phyloP scores from a whole-genome alignment of 2,113 vertebrate genomes.

The Mormoops blainvillei region DNA sequence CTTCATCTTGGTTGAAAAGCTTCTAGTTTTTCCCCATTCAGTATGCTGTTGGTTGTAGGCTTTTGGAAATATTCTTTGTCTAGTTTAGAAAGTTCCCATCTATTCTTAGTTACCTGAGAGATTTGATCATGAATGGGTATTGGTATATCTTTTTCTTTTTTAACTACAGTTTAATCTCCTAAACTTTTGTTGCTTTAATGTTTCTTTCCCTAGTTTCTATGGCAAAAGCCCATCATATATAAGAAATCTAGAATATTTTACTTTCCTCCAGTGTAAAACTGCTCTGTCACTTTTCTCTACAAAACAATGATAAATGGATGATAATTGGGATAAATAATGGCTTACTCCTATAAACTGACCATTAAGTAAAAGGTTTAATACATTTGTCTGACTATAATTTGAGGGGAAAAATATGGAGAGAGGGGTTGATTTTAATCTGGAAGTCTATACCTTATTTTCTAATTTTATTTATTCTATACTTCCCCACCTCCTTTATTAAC shows the following conservation, averaged over 20 bases:
- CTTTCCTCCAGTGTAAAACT: background rate
- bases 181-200: background rate
- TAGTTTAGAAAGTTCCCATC: background rate
- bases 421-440: background rate
- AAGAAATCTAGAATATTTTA: background rate
- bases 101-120: background rate
- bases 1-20: background rate
- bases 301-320: background rate
- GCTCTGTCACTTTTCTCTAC: background rate
- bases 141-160: background rate
- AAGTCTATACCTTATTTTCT: background rate
- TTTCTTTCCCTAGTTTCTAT: background rate
- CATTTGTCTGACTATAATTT: background rate
- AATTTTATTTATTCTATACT: background rate
- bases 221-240: background rate
- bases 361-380: background rate
- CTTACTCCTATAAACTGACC: background rate
- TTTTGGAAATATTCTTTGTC: background rate
- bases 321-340: background rate
- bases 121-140: background rate
- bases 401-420: background rate
- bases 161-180: background rate
- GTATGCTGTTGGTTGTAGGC: too few species aligned
- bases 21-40: background rate
- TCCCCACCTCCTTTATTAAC: background rate